Percentiles rank a stretch among this genome's conserved stretches.
phyloP scores from a whole-genome alignment of 2,113 vertebrate species.

The Theristicus caerulescens region DNA sequence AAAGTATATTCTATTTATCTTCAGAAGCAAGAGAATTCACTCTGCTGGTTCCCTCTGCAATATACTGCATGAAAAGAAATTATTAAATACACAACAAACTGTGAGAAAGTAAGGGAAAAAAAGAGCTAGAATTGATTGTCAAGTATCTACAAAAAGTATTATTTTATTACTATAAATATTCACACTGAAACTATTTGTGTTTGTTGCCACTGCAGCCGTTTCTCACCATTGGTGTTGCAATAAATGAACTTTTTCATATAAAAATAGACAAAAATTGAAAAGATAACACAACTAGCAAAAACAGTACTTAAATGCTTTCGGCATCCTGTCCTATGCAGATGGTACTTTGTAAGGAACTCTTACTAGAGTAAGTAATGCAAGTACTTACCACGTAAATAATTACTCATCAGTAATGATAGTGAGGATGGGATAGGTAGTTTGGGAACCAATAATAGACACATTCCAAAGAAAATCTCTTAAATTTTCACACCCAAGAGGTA shows the following conservation, averaged over 20 bases:
- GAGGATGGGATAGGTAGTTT: background rate
- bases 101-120: rapidly evolving
- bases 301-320: background rate
- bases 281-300: background rate
- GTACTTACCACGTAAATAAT: background rate
- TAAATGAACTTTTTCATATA: background rate
- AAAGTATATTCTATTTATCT: background rate
- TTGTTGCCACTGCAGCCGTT: background rate
- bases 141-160: background rate
- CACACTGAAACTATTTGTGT: background rate
- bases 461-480: background rate
- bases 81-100: background rate
- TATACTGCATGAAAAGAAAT: background rate
- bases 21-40: background rate
- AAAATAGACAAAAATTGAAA: background rate
- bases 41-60: background rate
- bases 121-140: background rate
- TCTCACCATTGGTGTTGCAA: background rate
- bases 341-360: background rate
- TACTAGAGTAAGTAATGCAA: background rate
- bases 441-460: background rate
- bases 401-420: background rate
- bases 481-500: background rate
- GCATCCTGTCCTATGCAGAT: background rate
- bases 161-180: background rate